Conservation (phyloP, 2,797 vertebrate genomes). For the Botia kubotai region DNA sequence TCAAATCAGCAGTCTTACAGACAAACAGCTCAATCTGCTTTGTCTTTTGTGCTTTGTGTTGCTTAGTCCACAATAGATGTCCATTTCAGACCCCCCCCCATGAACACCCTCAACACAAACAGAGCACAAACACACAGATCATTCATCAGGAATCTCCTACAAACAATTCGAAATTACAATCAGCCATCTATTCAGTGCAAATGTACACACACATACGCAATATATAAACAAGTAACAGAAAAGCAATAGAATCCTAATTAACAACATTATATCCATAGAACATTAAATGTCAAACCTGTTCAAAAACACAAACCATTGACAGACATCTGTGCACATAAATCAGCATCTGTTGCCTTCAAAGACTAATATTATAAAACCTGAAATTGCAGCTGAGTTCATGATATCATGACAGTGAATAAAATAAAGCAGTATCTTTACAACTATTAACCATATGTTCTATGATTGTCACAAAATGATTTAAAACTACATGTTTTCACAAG, state of each 20-base stretch:
- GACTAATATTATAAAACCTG: no score
- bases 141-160: constrained; percentile 18
- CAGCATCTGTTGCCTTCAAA: background rate
- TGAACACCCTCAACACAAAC: background rate
- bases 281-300: background rate
- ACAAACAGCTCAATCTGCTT: constrained; percentile 59
- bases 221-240: background rate
- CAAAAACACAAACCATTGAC: constrained; percentile 1
- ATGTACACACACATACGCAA: background rate
- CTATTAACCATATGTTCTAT: no score
- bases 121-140: constrained; percentile 60
- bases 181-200: constrained; percentile 9
- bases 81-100: constrained; percentile 40
- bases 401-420: background rate
- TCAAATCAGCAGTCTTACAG: constrained; percentile 59
- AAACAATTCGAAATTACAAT: constrained; percentile 11
- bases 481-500: no score
- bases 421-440: background rate
- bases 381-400: background rate
- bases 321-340: background rate
- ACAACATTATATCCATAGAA: background rate
- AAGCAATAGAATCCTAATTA: background rate
- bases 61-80: constrained; percentile 59
- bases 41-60: constrained; percentile 61
- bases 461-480: no score